These are phyloP conservation scores for Catharus ustulatus DNA, from an alignment of 2,797 vertebrate genomes.

Conservation along the genomic window DNA sequence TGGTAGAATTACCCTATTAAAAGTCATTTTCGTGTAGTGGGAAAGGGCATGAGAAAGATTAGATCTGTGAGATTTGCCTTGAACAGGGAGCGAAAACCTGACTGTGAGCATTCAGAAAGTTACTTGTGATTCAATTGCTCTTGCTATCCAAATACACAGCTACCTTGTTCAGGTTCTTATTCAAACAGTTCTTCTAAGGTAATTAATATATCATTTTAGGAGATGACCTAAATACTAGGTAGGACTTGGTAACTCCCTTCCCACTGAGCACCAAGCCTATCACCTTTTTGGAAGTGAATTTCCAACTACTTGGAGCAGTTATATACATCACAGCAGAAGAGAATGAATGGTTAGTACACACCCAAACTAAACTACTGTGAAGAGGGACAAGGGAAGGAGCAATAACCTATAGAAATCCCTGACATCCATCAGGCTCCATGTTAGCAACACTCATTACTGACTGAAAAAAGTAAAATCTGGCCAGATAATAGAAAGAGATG, in stretches of 20 bases:
- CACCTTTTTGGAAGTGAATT: background rate
- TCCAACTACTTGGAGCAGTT: background rate
- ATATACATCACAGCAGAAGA: background rate
- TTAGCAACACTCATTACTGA: background rate
- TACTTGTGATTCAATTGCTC: slow-evolving; percentile 14
- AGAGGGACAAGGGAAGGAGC: background rate
- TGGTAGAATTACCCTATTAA: background rate
- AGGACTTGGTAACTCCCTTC: background rate
- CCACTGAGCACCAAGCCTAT: background rate
- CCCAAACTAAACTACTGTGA: background rate
- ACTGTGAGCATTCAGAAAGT: background rate
- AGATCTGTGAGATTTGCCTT: slow-evolving; percentile 1
- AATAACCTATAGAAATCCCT: background rate
- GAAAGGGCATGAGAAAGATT: slow-evolving; percentile 45
- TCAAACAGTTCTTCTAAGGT: background rate
- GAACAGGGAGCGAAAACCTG: background rate
- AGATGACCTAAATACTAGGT: background rate
- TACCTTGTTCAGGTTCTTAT: background rate
- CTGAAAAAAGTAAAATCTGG: background rate
- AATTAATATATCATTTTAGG: background rate
- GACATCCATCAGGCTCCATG: background rate
- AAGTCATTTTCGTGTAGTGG: background rate
- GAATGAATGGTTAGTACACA: background rate
- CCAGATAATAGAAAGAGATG: background rate
- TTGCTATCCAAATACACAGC: background rate